phyloP scores from a whole-genome alignment of 2,888 invertebrate genomes.

The Acanthosepion lycidas region DNA sequence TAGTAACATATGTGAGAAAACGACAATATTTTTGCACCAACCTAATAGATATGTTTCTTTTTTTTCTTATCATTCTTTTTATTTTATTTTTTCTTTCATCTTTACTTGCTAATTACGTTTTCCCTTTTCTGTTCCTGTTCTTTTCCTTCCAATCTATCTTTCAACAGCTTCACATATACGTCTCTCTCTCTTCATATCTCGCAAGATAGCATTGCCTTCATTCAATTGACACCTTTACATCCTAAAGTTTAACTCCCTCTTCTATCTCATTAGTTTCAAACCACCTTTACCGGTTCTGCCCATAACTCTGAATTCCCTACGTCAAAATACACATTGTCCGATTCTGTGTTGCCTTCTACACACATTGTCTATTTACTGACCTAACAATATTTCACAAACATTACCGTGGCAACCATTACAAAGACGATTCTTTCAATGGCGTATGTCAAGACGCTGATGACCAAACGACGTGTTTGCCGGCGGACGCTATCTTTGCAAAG shows the following conservation, averaged over 20 bases:
- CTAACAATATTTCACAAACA: not conserved
- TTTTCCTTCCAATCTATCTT: too few relatives aligned
- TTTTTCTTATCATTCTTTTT: too few relatives aligned
- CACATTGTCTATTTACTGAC: not conserved
- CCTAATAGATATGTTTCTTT: too few relatives aligned
- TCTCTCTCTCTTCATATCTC: not conserved
- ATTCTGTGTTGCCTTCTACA: not conserved
- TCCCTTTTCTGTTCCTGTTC: not conserved
- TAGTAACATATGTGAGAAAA: too few relatives aligned
- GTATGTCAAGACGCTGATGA: not conserved
- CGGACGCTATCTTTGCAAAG: too few relatives aligned
- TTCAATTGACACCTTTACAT: not conserved
- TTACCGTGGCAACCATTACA: not conserved
- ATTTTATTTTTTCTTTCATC: too few relatives aligned
- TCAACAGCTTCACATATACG: too few relatives aligned
- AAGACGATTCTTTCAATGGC: not conserved
- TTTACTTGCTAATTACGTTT: too few relatives aligned
- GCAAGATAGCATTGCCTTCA: not conserved
- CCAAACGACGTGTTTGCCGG: not conserved
- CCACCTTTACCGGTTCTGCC: not conserved
- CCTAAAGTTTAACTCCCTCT: too few relatives aligned
- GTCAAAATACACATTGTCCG: not conserved
- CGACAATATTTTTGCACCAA: too few relatives aligned
- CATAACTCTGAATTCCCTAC: not conserved
- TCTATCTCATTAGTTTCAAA: not conserved